A percentile compares a stretch with the other conserved stretches of the same genome.
Evolutionary conservation across 2,888 invertebrate genomes (phyloP).

Genomic region (Lochmaea capreae): DNA sequence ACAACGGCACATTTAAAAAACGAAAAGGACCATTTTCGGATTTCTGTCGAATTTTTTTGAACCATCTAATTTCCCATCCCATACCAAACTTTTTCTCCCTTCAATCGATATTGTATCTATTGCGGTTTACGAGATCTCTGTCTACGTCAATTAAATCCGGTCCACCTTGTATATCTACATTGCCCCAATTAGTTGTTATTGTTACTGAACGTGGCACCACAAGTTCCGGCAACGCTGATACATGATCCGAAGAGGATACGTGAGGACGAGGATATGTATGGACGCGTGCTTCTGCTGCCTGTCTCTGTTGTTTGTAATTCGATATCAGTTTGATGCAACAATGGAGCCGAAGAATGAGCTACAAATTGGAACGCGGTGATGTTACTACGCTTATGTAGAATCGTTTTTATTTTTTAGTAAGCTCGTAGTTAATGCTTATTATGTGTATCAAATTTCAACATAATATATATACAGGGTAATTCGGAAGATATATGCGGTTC

Average conservation of each 20-base stretch:
- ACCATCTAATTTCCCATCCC: too few species aligned
- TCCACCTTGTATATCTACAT: constrained; percentile 12
- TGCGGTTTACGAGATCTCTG: too few species aligned
- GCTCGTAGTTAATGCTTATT: neutral
- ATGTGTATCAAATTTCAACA: too few species aligned
- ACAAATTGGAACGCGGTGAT: constrained; percentile 36
- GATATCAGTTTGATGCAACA: constrained; percentile 43
- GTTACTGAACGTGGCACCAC: constrained; percentile 13
- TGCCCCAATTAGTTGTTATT: constrained; percentile 27
- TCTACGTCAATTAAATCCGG: too few species aligned
- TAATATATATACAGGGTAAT: too few species aligned
- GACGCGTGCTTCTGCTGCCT: constrained; percentile 28
- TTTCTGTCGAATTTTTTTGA: too few species aligned
- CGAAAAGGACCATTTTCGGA: too few species aligned
- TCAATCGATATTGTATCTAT: too few species aligned
- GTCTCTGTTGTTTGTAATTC: constrained; percentile 39
- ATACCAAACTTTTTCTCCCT: too few species aligned
- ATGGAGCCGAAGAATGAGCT: constrained; percentile 40
- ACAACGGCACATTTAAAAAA: too few species aligned
- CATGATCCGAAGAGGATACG: constrained; percentile 31
- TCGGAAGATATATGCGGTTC: too few species aligned
- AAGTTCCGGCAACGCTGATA: constrained; percentile 24
- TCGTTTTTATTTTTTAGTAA: neutral
- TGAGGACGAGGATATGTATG: constrained; percentile 17
- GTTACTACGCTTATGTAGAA: neutral